Evolutionary conservation across 2,888 invertebrate genomes (phyloP), one percentile per base, ranked within the genome.

Genomic region (Anodontia alba): DNA sequence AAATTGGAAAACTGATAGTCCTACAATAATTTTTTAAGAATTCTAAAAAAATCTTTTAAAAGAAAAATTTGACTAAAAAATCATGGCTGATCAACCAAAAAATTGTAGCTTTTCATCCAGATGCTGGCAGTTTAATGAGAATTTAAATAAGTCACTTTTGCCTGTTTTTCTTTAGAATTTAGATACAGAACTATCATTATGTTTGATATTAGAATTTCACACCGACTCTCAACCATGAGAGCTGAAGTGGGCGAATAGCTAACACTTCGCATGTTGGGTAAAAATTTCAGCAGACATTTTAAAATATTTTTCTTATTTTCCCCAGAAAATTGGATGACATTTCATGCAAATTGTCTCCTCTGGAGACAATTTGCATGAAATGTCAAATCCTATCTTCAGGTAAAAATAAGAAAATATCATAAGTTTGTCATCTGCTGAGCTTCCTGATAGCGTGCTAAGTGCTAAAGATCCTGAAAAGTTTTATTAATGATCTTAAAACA

Each of bases 91-190:
- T 36, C 31, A 33, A 51, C 51, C 29, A 15, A 72, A n/a, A 72
- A 38, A 72, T 62, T 66, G 57, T 57, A 57, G 69, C 71, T 46
- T 70, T 46, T 62, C 70, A 43, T 46, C 5, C 29, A 36, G 42
- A 46, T 38, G 42, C n/a, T 36, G 67, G 77, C 51, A 42, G 66
- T 73, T 71, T 57, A 62, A 72, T 43, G 75, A 33, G 49, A 51
- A 38, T 54, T 54, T 36, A 57, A 73, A 36, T 33, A 23, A 57
- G 38, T 73, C 51, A 17, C 51, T 36, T 26, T 36, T 49, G 49
- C 5, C 12, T n/a, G 51, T 26, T 75, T 51, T 68, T 49, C 31
- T 54, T 68, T 67, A n/a, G 23, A 68, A 67, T 74, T 74, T 74
- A 17, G 31, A 67, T 36, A 31, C 33, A 43, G 42, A 43, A 20